Conservation (phyloP, 2,797 vertebrate genomes). For the Iguana delicatissima region DNA sequence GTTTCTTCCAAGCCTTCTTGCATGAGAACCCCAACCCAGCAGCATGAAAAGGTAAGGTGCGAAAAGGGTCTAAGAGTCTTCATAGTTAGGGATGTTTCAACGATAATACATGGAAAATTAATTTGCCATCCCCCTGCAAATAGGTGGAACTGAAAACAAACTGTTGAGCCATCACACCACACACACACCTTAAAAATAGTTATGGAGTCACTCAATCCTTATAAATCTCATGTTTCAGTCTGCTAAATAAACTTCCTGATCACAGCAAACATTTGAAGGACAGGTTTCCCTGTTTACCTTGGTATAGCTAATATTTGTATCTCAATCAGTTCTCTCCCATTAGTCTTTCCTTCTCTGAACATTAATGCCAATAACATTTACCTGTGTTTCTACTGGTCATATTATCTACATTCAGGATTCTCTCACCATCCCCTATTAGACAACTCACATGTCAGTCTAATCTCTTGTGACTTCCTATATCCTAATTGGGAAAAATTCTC, state of each 20-base stretch:
- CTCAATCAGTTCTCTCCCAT: neutral
- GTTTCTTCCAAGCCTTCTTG: no score
- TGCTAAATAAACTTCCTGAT: neutral
- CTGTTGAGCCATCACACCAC: no score
- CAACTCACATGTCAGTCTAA: neutral
- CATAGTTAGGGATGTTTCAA: no score
- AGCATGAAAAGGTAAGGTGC: no score
- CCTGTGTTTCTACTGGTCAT: neutral
- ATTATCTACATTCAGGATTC: neutral
- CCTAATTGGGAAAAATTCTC: neutral
- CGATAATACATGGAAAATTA: no score
- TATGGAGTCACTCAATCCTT: neutral
- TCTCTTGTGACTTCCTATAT: neutral
- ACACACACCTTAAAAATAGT: no score
- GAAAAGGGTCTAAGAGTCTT: no score
- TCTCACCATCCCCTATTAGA: neutral
- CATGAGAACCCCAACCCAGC: no score
- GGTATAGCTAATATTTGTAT: neutral
- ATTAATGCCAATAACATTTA: neutral
- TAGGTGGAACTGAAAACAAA: no score
- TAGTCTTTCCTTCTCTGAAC: neutral
- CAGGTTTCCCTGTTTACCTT: neutral
- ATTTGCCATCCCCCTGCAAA: no score
- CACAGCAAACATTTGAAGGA: neutral
- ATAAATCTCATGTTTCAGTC: neutral